phyloP scores from a whole-genome alignment of 2,113 vertebrate genomes.

The Arothron firmamentum region DNA sequence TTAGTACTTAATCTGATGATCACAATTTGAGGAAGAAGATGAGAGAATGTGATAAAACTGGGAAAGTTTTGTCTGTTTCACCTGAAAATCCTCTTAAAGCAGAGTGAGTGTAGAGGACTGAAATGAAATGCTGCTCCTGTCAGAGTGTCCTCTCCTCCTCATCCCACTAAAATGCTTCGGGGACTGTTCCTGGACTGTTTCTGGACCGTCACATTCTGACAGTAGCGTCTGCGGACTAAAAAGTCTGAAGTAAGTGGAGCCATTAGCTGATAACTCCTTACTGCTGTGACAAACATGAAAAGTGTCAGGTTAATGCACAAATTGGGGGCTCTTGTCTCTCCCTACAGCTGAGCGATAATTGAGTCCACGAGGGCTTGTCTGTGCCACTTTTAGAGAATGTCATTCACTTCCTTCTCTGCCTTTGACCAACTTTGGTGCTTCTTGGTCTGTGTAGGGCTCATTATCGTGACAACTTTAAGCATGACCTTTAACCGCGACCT shows the following conservation, averaged over 20 bases:
- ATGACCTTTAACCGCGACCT: constrained; percentile 42
- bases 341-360: constrained; percentile 54
- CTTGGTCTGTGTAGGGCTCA: constrained; percentile 15
- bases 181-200: neutral
- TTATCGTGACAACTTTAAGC: constrained; percentile 26
- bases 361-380: constrained; percentile 30
- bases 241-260: constrained; percentile 19
- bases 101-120: too few species aligned
- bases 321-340: constrained; percentile 36
- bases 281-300: constrained; percentile 27
- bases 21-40: too few species aligned
- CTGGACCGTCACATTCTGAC: constrained; percentile 13
- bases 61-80: too few species aligned
- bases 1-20: too few species aligned
- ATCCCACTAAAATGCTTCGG: constrained; percentile 21
- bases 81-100: too few species aligned
- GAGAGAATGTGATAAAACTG: too few species aligned
- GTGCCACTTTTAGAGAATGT: constrained; percentile 36
- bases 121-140: constrained; percentile 5
- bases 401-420: constrained; percentile 1
- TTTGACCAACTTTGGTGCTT: neutral
- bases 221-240: constrained; percentile 1
- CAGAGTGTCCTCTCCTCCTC: constrained; percentile 8
- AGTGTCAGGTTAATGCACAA: constrained; percentile 38
- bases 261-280: constrained; percentile 30